Evolutionary conservation across 1,140 invertebrate species (phyloP).

Genomic region (Cydia amplana): DNA sequence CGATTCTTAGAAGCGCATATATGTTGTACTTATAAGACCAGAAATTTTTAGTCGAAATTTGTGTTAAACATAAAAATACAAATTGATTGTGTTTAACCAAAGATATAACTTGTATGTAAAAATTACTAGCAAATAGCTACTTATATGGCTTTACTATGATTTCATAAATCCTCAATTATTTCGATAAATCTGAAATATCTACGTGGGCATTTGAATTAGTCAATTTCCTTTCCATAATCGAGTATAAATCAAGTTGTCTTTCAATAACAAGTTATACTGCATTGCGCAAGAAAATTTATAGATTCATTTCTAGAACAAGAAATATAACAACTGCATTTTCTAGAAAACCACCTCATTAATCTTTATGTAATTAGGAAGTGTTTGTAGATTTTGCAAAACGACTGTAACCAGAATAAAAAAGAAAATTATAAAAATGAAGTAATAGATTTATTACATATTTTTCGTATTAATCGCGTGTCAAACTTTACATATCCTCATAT

Average conservation of each 20-base stretch:
- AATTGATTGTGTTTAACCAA: too few species aligned
- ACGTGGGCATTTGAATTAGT: background rate
- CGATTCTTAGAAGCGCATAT: too few species aligned
- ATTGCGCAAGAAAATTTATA: slow-evolving; percentile 3
- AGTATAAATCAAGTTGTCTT: slow-evolving; percentile 19
- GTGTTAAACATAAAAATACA: too few species aligned
- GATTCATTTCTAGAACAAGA: background rate
- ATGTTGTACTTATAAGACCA: too few species aligned
- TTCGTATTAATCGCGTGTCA: too few species aligned
- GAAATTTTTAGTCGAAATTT: too few species aligned
- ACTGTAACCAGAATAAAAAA: too few species aligned
- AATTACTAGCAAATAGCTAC: background rate
- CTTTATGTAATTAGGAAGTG: background rate
- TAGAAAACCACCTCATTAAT: background rate
- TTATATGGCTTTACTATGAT: background rate
- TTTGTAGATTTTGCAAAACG: too few species aligned
- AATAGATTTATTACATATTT: too few species aligned
- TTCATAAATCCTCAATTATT: background rate
- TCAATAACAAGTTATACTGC: background rate
- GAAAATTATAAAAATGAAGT: too few species aligned
- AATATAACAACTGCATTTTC: background rate
- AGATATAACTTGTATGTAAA: too few species aligned
- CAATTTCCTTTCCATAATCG: slow-evolving; percentile 21
- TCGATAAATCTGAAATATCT: background rate
- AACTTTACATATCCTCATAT: too few species aligned